Base-by-base conservation (phyloP, 2,113 vertebrate species). In the Sus scrofa region DNA sequence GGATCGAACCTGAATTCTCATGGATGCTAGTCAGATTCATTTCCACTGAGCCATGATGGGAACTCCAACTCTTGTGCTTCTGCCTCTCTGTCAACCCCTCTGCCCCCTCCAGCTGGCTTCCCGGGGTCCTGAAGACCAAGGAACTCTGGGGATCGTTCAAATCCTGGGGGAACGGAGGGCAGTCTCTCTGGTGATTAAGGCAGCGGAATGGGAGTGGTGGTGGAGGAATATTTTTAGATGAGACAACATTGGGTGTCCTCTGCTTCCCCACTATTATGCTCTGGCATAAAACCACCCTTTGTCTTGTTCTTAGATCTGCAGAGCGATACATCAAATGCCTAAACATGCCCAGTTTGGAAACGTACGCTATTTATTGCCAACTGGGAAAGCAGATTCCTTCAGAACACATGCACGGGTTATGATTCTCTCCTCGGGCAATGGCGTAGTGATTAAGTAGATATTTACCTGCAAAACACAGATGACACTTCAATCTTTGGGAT, bases 271-370 rank as follows among this genome's bases (percentile, higher is more conserved):
- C 70, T 58, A 60, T 37, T 77, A 39, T 81, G 7, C 32, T 86
- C 14, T 65, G 65, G 86, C 67, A 94, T 30, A 71, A 87, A 92
- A 83, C 62, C 44, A 37, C 88, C 56, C 87, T 94, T 87, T 89
- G 93, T 96, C 68, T 86, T 89, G 10, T 44, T 91, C 79, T 96
- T 73, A 93, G 84, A 97, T 95, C 84, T 91, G 27, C 26, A 67
- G 68, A 52, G 34, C 11, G 95, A 88, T 96, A 56, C 18, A 22
- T 93, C 86, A 95, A 84, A 56, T 85, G 94, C 75, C 95, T 67
- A 84, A 87, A 95, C 96, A 93, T 63, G 89, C 95, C 95, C 96
- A 65, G 6, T 91, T 91, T 97, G 79, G 91, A 97, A 97, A 94
- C 15, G 0, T 32, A 24, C 8, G 70, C 74, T 90, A 86, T 96